phyloP scores from a whole-genome alignment of 2,888 invertebrate genomes.

The Dysmachus trigonus region DNA sequence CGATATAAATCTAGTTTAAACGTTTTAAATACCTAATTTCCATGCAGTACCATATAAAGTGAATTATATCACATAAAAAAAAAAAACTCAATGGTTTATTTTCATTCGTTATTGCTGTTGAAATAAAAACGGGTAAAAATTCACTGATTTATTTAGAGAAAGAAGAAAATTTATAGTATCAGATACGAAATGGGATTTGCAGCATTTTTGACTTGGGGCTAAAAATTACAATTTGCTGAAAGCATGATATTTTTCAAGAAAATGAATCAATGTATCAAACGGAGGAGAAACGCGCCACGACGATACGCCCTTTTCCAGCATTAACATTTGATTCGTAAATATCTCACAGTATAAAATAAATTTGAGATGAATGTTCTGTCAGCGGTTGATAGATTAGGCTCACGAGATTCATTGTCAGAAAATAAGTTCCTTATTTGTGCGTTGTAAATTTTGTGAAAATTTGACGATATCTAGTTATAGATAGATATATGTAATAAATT shows the following conservation, averaged over 20 bases:
- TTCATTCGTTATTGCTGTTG: not conserved
- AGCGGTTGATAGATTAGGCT: constrained; percentile 9
- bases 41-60: not conserved
- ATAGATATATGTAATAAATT: not conserved
- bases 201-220: not conserved
- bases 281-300: not conserved
- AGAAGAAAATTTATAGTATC: not conserved
- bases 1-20: not conserved
- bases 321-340: constrained; percentile 28
- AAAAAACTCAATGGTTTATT: not conserved
- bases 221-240: not conserved
- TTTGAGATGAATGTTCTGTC: constrained; percentile 22
- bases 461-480: not conserved
- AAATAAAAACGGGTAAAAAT: not conserved
- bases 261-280: constrained; percentile 6
- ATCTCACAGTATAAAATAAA: constrained; percentile 4
- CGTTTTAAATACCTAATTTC: not conserved
- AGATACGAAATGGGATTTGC: not conserved
- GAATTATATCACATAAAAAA: not conserved
- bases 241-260: constrained; percentile 11
- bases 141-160: not conserved
- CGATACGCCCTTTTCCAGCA: not conserved
- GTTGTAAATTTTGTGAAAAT: not conserved
- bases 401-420: not conserved
- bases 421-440: constrained; percentile 2